Evolutionary conservation across 2,113 vertebrate genomes (phyloP), one percentile per base, ranked within the genome.

Genomic region (Callorhinus ursinus): DNA sequence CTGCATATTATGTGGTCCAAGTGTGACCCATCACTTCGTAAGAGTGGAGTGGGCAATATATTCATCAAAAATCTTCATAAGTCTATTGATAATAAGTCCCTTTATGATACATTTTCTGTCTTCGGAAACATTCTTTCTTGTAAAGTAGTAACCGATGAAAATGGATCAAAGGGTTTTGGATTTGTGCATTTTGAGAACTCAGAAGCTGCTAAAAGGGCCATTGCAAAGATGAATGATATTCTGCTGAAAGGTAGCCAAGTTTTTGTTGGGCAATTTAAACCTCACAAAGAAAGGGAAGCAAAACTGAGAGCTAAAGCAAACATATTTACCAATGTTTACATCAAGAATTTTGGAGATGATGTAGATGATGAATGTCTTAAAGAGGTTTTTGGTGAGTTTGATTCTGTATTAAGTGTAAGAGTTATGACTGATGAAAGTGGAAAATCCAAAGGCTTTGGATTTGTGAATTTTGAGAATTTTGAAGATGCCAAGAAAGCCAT

Each of bases 231-330:
- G 99, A 99, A 99, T 95, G 99, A 99, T 98, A 99, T 99, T 99
- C 98, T 99, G 97, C 99, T 99, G 96, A 99, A 99, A 98, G 99
- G 99, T 98, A 98, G 99, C 98, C 99, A 99, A 99, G 99, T 98
- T 99, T 99, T 99, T 98, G 99, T 99, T 81, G 99, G 99, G n/a
- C 99, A 99, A 85, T 99, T 99, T 97, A 99, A 99, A 98, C 99
- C 99, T 0, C 99, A 99, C 69, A 99, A 99, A 98, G 99, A 99
- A 92, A 99, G 99, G 57, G 99, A 99, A 97, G 99, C 99, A 95
- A 99, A 99, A 90, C 99, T 99, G 55, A 99, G 99, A 42, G 99
- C 99, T 76, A 99, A 99, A 95, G 99, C 99, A 96, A 99, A 99
- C 95, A 99, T 99, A 93, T 99, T 99, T 94, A 99, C 99, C 49